phyloP scores from a whole-genome alignment of 2,113 vertebrate genomes.

The Rhineura floridana region DNA sequence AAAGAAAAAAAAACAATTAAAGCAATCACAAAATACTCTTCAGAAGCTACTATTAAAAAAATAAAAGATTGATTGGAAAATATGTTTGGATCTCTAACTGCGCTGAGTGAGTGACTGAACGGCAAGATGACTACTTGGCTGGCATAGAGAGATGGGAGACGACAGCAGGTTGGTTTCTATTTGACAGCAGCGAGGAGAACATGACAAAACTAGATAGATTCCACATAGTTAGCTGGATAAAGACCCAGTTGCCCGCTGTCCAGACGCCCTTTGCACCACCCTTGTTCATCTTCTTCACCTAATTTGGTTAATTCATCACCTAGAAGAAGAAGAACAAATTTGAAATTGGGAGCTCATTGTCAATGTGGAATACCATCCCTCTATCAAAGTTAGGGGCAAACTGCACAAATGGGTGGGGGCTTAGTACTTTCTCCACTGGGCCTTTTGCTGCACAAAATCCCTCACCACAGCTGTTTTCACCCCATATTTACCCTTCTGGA shows the following conservation, averaged over 20 bases:
- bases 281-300: slow-evolving; percentile 96
- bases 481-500: neutral
- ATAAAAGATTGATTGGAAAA: slow-evolving; percentile 85
- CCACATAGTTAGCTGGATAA: slow-evolving; percentile 98
- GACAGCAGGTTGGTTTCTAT: slow-evolving; percentile 57
- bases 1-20: slow-evolving; percentile 39
- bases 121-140: slow-evolving; percentile 66
- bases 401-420: neutral
- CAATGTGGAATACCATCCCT: neutral
- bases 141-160: slow-evolving; percentile 66
- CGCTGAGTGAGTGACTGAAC: slow-evolving; percentile 69
- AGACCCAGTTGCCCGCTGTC: slow-evolving; percentile 93
- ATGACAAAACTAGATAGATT: slow-evolving; percentile 86
- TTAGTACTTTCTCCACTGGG: neutral
- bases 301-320: slow-evolving; percentile 96
- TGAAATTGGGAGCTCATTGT: neutral
- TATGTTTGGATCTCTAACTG: slow-evolving; percentile 82
- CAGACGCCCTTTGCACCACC: slow-evolving; percentile 97
- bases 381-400: neutral
- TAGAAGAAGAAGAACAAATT: slow-evolving; percentile 60
- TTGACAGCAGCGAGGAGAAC: slow-evolving; percentile 55
- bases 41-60: slow-evolving; percentile 82
- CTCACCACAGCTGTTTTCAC: neutral
- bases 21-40: slow-evolving; percentile 75
- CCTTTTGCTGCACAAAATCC: neutral